phyloP scores from a whole-genome alignment of 2,888 invertebrate species.

The Callyntrura sp. region DNA sequence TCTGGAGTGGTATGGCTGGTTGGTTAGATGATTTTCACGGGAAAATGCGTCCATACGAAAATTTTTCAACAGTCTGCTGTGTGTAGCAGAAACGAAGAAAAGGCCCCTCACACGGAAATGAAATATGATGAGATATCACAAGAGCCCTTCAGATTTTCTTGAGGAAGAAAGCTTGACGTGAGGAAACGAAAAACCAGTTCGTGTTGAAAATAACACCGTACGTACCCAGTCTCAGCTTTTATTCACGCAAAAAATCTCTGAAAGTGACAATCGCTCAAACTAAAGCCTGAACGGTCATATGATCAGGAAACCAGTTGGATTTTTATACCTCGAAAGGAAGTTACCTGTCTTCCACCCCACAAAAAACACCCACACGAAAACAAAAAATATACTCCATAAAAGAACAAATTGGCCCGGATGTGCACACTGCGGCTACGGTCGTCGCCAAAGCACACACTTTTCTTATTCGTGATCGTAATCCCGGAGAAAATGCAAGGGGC shows the following conservation, averaged over 20 bases:
- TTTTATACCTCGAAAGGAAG: not conserved
- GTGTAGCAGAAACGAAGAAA: not conserved
- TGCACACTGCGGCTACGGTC: constrained; percentile 4
- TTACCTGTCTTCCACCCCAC: not conserved
- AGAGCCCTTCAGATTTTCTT: constrained; percentile 59
- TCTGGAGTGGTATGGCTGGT: constrained; percentile 35
- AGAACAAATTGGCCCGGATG: constrained; percentile 38
- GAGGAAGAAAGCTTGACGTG: constrained; percentile 9
- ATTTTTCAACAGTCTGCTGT: constrained; percentile 24
- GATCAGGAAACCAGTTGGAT: not conserved
- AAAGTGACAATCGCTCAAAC: constrained; percentile 33
- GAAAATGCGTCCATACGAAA: constrained; percentile 45
- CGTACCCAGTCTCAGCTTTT: not conserved
- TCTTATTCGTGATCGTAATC: constrained; percentile 20
- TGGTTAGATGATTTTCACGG: constrained; percentile 56
- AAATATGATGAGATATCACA: constrained; percentile 63
- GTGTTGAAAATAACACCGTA: constrained; percentile 37
- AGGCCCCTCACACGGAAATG: constrained; percentile 43
- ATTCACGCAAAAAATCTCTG: not conserved
- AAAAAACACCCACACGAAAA: not conserved
- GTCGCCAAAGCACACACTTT: not conserved
- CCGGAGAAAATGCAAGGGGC: constrained; percentile 36
- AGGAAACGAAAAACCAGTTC: constrained; percentile 5
- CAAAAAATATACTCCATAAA: constrained; percentile 7
- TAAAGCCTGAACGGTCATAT: not conserved